These are phyloP conservation scores for Sphaeramia orbicularis DNA, from an alignment of 2,797 vertebrate genomes.

Conservation along the genomic window DNA sequence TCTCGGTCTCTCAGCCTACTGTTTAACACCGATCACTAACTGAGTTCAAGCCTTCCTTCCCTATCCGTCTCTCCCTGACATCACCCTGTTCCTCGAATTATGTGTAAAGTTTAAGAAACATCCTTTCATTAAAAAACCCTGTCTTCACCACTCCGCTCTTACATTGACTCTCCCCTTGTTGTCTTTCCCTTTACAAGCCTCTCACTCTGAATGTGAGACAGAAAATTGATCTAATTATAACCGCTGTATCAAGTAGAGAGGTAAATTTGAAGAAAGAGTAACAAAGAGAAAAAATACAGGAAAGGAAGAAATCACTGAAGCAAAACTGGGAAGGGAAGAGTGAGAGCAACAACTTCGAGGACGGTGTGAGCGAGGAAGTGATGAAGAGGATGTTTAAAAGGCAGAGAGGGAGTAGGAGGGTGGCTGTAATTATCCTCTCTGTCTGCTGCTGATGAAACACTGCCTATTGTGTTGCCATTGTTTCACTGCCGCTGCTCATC, in stretches of 20 bases:
- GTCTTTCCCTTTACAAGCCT: constrained; percentile 1
- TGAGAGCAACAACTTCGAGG: constrained; percentile 24
- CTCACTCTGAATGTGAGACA: constrained; percentile 13
- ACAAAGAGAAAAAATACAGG: constrained; percentile 32
- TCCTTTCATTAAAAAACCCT: constrained; percentile 4
- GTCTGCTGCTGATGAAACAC: constrained; percentile 75
- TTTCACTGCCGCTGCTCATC: constrained; percentile 63
- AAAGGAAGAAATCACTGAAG: constrained; percentile 39
- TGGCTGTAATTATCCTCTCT: constrained; percentile 74
- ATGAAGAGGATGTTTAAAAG: constrained; percentile 65
- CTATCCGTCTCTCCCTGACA: constrained; percentile 9
- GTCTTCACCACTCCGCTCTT: background rate
- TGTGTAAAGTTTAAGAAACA: constrained; percentile 8
- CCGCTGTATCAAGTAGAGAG: constrained; percentile 24
- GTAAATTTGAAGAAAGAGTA: constrained; percentile 37
- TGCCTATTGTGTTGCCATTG: constrained; percentile 68
- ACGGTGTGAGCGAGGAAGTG: constrained; percentile 39
- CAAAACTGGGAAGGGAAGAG: constrained; percentile 17
- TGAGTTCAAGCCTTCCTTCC: constrained; percentile 12
- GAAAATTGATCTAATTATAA: constrained; percentile 59
- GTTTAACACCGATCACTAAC: constrained; percentile 59
- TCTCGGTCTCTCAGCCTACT: constrained; percentile 43
- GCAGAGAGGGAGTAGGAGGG: constrained; percentile 65
- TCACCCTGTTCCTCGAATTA: constrained; percentile 3
- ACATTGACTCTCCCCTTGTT: constrained; percentile 6